A percentile compares a stretch with the other conserved stretches of the same genome.
These are phyloP conservation scores for Cotesia congregata DNA, from an alignment of 2,888 invertebrate species.

Conservation along the genomic window DNA sequence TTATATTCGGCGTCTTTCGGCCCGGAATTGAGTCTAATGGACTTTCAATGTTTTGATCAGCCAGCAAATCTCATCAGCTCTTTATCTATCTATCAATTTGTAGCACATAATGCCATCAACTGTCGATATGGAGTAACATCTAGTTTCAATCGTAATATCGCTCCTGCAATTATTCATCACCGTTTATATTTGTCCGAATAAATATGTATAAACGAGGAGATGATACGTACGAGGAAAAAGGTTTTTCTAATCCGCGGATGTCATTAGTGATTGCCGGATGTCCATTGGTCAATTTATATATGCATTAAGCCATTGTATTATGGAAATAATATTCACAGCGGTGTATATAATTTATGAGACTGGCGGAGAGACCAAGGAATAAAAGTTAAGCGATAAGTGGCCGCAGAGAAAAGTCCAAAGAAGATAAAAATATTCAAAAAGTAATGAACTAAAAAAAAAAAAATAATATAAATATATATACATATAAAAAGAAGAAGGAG, in stretches of 20 bases:
- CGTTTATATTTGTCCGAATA: not conserved
- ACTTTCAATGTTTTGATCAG: slow-evolving; percentile 19
- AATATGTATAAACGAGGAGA: not conserved
- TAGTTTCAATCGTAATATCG: not conserved
- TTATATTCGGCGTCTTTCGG: not conserved
- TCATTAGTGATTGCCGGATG: not conserved
- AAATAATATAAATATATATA: not conserved
- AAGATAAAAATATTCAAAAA: not conserved
- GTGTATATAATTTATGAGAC: not conserved
- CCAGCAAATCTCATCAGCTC: not conserved
- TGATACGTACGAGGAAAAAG: not conserved
- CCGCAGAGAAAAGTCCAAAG: not conserved
- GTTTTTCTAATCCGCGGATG: not conserved
- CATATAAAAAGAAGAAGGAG: not conserved
- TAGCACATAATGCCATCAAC: not conserved
- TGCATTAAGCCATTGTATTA: slow-evolving; percentile 3
- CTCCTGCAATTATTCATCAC: not conserved
- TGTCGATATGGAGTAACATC: not conserved
- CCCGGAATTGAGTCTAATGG: slow-evolving; percentile 11
- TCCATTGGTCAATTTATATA: slow-evolving; percentile 15
- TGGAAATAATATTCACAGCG: slow-evolving; percentile 9
- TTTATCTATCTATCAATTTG: not conserved
- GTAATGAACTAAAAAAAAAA: not conserved
- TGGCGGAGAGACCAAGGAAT: not conserved
- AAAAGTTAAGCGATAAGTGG: slow-evolving; percentile 8